Conservation (phyloP, 1,140 invertebrate genomes). For the Drusus annulatus region DNA sequence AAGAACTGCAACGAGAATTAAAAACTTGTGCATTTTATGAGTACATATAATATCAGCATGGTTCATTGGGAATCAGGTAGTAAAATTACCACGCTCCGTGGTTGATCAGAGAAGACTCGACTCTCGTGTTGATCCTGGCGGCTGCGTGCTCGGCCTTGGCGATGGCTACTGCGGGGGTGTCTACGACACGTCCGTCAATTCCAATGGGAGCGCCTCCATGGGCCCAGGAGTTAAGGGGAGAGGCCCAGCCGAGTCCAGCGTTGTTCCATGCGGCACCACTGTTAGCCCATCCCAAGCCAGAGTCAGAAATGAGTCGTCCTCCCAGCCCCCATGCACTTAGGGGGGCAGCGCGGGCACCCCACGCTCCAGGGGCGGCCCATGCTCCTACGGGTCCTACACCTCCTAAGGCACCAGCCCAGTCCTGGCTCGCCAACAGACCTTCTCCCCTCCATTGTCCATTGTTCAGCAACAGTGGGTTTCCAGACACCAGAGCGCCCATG, state of each 20-base stretch:
- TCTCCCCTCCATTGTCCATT: conserved; percentile 34
- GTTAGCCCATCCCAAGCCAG: conserved; percentile 61
- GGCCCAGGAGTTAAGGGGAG: conserved; percentile 59
- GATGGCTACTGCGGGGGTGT: conserved; percentile 69
- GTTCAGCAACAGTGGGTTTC: neutral
- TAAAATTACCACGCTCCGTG: too few relatives aligned
- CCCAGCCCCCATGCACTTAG: conserved; percentile 30
- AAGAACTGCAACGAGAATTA: too few relatives aligned
- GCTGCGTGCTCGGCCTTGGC: conserved; percentile 67
- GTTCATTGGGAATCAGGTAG: too few relatives aligned
- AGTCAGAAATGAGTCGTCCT: conserved; percentile 66
- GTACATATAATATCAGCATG: too few relatives aligned
- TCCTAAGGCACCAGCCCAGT: conserved; percentile 58
- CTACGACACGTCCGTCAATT: conserved; percentile 62
- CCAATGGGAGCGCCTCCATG: conserved; percentile 58
- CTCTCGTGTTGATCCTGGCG: conserved; percentile 61
- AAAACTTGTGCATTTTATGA: too few relatives aligned
- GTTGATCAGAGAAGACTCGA: neutral
- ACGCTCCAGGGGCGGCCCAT: neutral
- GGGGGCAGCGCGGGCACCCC: conserved; percentile 40
- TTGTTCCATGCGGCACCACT: neutral
- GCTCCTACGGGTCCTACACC: conserved; percentile 63
- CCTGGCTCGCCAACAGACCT: conserved; percentile 58
- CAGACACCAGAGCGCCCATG: conserved; percentile 45
- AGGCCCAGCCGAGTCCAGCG: neutral